Evolutionary conservation across 2,888 invertebrate species (phyloP), one percentile per base, ranked within the genome.

Genomic region (Cylindroiulus punctatus): DNA sequence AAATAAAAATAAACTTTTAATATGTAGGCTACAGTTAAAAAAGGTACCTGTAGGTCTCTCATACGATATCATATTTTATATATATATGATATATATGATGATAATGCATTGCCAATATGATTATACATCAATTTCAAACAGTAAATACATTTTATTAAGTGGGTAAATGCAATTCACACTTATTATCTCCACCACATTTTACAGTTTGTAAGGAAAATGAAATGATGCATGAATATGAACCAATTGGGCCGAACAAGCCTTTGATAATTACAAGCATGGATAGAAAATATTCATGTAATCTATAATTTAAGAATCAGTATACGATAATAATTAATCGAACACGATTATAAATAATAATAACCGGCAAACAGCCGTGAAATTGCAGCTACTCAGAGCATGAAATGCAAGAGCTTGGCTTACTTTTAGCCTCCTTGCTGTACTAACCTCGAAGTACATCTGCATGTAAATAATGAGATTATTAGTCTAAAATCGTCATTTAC

Each of bases 211-310:
- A 52, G n/a, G 52, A 52, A 52, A n/a, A 52, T 52, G 7, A n/a
- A 65, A 65, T 65, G 65, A 12, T 65, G 65, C 65, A 26, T 26
- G 26, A n/a, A 65, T 65, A 26, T 65, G 26, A 65, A 65, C 65
- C 65, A 65, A 65, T 10, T 26, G 0, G 26, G 10, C 65, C 10
- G 7, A 26, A 65, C 26, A n/a, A n/a, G 26, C 10, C n/a, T 65
- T 10, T 12, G 5, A n/a, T 0, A 65, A 52, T 52, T 19, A 8
- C 52, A 52, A 52, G 52, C 19, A 4, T n/a, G 52, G 44, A 44
- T 10, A 44, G 14, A 44, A 44, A 52, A 52, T n/a, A n/a, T 52
- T 1, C 19, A n/a, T n/a, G 52, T 52, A n/a, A 52, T n/a, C 19
- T n/a, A 52, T n/a, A 19, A 19, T 52, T 52, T n/a, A 52, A 4